These are phyloP conservation scores for Acanthisitta chloris DNA, from an alignment of 2,113 vertebrate species.

Conservation along the genomic window DNA sequence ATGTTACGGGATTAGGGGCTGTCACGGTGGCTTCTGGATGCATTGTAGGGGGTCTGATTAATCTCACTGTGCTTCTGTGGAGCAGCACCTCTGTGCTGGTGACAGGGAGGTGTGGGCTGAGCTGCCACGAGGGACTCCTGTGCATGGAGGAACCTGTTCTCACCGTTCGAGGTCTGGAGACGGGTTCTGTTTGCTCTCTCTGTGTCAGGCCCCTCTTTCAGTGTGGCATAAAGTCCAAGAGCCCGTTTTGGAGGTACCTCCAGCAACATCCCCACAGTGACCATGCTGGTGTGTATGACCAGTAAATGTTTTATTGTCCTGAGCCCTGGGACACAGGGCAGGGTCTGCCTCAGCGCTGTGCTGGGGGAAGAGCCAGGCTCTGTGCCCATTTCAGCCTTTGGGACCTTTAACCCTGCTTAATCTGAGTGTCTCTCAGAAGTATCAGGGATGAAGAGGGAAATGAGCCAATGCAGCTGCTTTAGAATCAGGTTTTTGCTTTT, in stretches of 20 bases:
- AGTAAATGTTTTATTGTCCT: background rate
- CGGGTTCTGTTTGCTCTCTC: fast-evolving
- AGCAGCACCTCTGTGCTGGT: background rate
- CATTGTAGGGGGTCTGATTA: slow-evolving; percentile 74
- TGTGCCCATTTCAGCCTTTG: background rate
- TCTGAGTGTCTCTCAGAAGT: background rate
- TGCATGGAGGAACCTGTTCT: background rate
- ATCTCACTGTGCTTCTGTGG: slow-evolving; percentile 51
- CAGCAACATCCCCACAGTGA: background rate
- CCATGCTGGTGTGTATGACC: background rate
- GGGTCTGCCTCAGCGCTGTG: background rate
- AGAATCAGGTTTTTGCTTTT: slow-evolving; percentile 1
- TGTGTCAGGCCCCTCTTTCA: background rate
- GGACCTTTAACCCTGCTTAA: background rate
- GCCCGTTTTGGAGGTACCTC: background rate
- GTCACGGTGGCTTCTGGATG: slow-evolving; percentile 68
- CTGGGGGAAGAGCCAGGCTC: background rate
- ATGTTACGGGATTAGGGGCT: slow-evolving; percentile 76
- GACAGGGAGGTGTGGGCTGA: background rate
- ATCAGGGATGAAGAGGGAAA: background rate
- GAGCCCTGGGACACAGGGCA: background rate
- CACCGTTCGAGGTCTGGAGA: background rate
- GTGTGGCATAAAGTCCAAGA: background rate
- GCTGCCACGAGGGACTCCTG: background rate
- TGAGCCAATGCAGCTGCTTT: background rate